phyloP scores from a whole-genome alignment of 2,113 vertebrate genomes.

The Amblyornis subalaris region DNA sequence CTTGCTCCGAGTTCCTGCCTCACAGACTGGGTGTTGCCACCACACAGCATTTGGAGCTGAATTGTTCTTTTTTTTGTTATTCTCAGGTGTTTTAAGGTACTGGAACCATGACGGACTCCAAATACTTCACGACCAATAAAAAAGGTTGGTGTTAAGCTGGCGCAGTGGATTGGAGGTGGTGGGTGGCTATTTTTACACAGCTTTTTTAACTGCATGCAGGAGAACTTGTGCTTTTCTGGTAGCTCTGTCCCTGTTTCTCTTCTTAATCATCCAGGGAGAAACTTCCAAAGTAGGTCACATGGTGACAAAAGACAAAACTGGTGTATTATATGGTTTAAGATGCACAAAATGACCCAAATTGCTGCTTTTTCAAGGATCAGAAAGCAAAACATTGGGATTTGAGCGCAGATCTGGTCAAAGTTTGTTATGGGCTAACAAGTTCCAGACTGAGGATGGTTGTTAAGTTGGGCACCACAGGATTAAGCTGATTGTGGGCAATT shows the following conservation, averaged over 20 bases:
- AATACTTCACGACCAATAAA: constrained; percentile 99
- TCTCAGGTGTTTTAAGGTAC: constrained; percentile 70
- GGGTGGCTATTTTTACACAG: constrained; percentile 36
- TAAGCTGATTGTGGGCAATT: background rate
- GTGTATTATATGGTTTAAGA: fast-evolving
- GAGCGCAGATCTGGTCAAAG: background rate
- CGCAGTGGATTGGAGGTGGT: background rate
- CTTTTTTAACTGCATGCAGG: background rate
- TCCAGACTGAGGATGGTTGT: background rate
- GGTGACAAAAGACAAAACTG: constrained; percentile 14
- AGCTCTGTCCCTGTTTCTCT: constrained; percentile 42
- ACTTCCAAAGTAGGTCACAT: constrained; percentile 37
- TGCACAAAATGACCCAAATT: background rate
- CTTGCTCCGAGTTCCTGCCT: background rate
- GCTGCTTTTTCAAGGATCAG: background rate
- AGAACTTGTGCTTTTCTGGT: constrained; percentile 13
- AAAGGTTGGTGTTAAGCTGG: constrained; percentile 80
- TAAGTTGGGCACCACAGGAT: background rate
- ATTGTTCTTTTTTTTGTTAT: background rate
- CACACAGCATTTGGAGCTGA: background rate
- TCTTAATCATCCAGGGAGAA: constrained; percentile 38
- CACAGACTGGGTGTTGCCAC: background rate
- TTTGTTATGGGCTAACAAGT: background rate
- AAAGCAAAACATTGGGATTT: background rate
- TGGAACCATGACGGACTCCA: constrained; percentile 94